Conservation (phyloP, 2,888 invertebrate species). For the Troides helena region DNA sequence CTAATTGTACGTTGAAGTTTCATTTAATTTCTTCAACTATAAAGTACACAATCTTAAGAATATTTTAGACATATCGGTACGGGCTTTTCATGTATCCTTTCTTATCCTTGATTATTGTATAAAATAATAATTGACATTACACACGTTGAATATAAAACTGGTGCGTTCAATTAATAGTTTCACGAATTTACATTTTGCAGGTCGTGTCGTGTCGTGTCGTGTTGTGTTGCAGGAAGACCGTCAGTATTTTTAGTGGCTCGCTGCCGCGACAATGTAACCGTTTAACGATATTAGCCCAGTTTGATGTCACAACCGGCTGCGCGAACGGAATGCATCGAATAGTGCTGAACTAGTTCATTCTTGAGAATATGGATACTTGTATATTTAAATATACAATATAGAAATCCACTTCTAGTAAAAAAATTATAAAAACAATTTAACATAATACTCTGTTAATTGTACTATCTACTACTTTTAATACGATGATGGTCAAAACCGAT, state of each 20-base stretch:
- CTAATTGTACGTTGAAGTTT: background rate
- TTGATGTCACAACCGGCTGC: constrained; percentile 50
- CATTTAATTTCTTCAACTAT: background rate
- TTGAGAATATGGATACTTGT: background rate
- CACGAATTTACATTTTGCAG: constrained; percentile 21
- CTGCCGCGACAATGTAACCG: constrained; percentile 55
- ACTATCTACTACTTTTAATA: background rate
- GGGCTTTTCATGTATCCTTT: background rate
- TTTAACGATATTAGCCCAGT: constrained; percentile 60
- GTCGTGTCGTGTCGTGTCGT: constrained; percentile 12
- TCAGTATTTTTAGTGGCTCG: constrained; percentile 36
- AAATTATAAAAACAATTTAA: too few species aligned
- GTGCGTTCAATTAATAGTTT: constrained; percentile 12
- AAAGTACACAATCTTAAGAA: background rate
- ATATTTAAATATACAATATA: background rate
- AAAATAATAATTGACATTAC: background rate
- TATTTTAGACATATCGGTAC: background rate
- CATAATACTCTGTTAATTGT: background rate
- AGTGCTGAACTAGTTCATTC: constrained; percentile 29
- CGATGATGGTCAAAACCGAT: too few species aligned
- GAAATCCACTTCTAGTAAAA: too few species aligned
- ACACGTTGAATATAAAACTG: background rate
- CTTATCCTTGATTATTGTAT: background rate
- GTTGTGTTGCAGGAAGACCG: constrained; percentile 24
- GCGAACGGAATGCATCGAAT: constrained; percentile 53